Conservation (phyloP, 2,113 vertebrate genomes). For the Panthera leo region DNA sequence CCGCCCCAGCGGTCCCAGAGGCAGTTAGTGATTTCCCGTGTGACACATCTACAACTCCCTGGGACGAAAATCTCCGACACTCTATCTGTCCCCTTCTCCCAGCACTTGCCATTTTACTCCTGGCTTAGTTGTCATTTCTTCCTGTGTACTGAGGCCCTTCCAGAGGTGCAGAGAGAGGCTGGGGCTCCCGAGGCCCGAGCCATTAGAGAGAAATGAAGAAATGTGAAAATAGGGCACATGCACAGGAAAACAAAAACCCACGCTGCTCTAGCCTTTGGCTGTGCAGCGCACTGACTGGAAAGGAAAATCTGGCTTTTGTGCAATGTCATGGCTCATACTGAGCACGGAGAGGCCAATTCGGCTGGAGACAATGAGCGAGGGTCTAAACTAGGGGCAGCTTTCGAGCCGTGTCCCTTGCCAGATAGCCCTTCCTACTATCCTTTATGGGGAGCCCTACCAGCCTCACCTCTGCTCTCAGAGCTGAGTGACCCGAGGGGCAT, state of each 20-base stretch:
- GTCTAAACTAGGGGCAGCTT: neutral
- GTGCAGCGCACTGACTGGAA: neutral
- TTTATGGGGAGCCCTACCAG: neutral
- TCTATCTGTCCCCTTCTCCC: neutral
- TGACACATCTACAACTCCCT: neutral
- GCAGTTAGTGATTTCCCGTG: no score
- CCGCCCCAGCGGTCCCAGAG: neutral
- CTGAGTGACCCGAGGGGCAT: neutral
- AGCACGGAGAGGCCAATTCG: neutral
- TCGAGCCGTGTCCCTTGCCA: neutral
- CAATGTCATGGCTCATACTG: neutral
- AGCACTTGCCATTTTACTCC: neutral
- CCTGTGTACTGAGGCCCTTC: neutral
- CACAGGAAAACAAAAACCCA: neutral
- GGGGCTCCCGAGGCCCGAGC: neutral
- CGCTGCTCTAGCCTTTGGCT: neutral
- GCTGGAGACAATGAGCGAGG: neutral
- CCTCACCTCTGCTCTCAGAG: neutral
- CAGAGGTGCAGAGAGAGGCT: neutral
- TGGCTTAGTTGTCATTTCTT: neutral
- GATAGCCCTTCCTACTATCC: neutral
- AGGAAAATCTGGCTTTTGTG: neutral
- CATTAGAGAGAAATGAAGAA: conserved; percentile 26
- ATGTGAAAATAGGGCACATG: neutral
- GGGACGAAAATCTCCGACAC: neutral